phyloP scores from a whole-genome alignment of 2,797 vertebrate species.

The Phoxinus dragarum region DNA sequence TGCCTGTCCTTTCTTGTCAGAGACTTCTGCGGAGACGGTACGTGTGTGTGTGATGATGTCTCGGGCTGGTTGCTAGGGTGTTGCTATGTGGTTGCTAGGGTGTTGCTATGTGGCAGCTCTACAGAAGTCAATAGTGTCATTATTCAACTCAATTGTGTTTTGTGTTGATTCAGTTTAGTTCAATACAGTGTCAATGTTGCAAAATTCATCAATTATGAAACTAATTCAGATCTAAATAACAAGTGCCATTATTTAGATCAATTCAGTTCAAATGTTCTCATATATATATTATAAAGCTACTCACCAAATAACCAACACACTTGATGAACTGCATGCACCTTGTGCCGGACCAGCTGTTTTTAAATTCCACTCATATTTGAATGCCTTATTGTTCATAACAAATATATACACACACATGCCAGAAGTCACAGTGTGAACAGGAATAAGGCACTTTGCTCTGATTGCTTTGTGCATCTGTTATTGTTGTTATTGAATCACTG shows the following conservation, averaged over 20 bases:
- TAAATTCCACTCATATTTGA: background rate
- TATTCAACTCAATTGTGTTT: too few species aligned
- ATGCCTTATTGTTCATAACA: background rate
- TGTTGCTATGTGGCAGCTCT: too few species aligned
- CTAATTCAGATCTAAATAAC: too few species aligned
- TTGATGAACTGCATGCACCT: background rate
- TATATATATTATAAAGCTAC: background rate
- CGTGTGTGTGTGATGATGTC: background rate
- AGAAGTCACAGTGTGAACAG: background rate
- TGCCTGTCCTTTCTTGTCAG: constrained; percentile 59
- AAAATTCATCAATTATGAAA: too few species aligned
- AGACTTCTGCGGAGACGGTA: constrained; percentile 61
- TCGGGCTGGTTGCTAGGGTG: too few species aligned
- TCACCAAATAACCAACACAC: background rate
- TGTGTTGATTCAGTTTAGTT: too few species aligned
- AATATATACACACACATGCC: background rate
- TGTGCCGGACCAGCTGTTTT: background rate
- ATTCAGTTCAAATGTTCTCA: too few species aligned
- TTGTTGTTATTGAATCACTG: background rate
- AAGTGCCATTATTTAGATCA: too few species aligned
- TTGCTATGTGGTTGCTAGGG: too few species aligned
- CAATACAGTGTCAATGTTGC: too few species aligned
- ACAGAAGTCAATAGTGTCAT: too few species aligned
- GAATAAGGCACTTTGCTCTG: background rate
- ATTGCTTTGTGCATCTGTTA: background rate